These are phyloP conservation scores for Dromiciops gliroides DNA, from an alignment of 2,113 vertebrate species.

Conservation along the genomic window DNA sequence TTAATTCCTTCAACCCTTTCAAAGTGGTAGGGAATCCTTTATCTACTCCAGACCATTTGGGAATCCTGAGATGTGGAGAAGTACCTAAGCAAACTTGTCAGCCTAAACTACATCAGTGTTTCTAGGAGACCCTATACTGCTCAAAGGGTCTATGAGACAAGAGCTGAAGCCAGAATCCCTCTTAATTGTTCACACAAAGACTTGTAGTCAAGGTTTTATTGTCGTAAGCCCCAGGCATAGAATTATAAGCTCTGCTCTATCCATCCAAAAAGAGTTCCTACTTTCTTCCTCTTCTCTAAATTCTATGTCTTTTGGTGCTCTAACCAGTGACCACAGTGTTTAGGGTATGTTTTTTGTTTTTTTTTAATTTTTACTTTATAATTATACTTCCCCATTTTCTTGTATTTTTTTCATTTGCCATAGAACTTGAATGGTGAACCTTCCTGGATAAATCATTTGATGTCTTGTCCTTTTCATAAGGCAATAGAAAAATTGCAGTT, in stretches of 20 bases:
- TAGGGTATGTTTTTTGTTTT: neutral
- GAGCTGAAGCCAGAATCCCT: neutral
- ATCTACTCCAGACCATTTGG: neutral
- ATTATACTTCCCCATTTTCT: neutral
- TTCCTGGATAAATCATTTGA: neutral
- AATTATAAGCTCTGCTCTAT: neutral
- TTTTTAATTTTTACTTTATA: neutral
- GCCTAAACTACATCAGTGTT: neutral
- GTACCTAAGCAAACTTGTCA: neutral
- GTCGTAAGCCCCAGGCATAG: neutral
- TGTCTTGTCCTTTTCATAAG: neutral
- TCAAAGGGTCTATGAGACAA: neutral
- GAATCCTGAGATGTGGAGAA: neutral
- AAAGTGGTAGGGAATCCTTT: neutral
- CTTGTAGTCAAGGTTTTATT: neutral
- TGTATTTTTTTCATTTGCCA: neutral
- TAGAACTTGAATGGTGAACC: neutral
- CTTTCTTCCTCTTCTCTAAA: slow-evolving; percentile 9
- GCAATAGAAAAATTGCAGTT: neutral
- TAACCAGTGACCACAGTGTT: neutral
- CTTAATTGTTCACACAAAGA: neutral
- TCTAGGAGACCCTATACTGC: neutral
- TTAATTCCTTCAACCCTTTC: slow-evolving; percentile 1
- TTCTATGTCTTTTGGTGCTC: neutral
- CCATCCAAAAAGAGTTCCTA: neutral